phyloP scores from a whole-genome alignment of 2,888 invertebrate species.

The Tachina fera region DNA sequence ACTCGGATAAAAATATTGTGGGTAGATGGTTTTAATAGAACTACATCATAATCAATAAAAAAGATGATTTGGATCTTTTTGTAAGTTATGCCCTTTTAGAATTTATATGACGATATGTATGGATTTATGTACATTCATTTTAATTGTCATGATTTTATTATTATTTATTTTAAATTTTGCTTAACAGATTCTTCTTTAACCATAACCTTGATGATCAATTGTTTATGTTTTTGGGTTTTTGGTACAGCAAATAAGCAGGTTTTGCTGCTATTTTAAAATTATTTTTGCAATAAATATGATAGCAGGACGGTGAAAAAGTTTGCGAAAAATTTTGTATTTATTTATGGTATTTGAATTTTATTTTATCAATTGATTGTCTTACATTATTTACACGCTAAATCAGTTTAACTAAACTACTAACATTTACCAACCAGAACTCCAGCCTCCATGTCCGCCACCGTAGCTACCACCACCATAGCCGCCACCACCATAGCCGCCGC shows the following conservation, averaged over 20 bases:
- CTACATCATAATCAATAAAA: too few relatives aligned
- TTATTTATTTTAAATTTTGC: too few relatives aligned
- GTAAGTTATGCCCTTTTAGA: too few relatives aligned
- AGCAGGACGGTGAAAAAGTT: neutral
- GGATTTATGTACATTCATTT: too few relatives aligned
- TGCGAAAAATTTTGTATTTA: neutral
- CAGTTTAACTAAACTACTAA: constrained; percentile 14
- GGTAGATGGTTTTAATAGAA: too few relatives aligned
- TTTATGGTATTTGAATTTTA: neutral
- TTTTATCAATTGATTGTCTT: constrained; percentile 8
- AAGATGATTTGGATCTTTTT: too few relatives aligned
- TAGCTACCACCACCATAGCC: constrained; percentile 63
- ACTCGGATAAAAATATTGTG: too few relatives aligned
- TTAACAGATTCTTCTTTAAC: neutral
- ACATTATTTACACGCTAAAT: neutral
- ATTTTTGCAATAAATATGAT: neutral
- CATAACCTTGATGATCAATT: neutral
- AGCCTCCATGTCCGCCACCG: constrained; percentile 61
- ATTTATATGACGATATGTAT: too few relatives aligned
- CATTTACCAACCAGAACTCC: constrained; percentile 48
- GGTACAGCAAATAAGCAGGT: neutral
- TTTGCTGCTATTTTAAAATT: neutral
- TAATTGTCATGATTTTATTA: too few relatives aligned
- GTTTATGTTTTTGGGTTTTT: neutral
- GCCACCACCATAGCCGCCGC: constrained; percentile 32